phyloP scores from a whole-genome alignment of 2,113 vertebrate genomes.

The Vidua macroura region DNA sequence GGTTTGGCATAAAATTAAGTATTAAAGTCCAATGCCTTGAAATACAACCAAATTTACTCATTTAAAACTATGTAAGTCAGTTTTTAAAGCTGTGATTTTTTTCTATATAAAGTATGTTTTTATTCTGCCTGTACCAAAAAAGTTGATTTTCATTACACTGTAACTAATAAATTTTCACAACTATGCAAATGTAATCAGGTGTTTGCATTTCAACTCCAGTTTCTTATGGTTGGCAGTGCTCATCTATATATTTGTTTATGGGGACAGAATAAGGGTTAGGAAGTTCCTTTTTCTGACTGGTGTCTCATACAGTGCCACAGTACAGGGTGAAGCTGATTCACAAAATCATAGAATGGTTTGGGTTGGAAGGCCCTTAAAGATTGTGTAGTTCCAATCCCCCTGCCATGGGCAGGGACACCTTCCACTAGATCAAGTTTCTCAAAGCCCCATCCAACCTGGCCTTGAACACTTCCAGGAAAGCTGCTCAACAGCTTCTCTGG shows the following conservation, averaged over 20 bases:
- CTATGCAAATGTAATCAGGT: slow-evolving; percentile 37
- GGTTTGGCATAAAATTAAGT: slow-evolving; percentile 44
- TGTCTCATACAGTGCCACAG: neutral
- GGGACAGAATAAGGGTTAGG: neutral
- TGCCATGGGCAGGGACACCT: neutral
- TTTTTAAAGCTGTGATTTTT: slow-evolving; percentile 63
- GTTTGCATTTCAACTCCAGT: neutral
- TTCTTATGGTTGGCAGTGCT: neutral
- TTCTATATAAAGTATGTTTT: slow-evolving; percentile 54
- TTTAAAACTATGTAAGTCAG: slow-evolving; percentile 55
- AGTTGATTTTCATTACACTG: slow-evolving; percentile 45
- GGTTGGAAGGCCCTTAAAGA: neutral
- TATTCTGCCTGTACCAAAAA: slow-evolving; percentile 63
- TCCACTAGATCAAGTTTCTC: neutral
- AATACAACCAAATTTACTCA: slow-evolving; percentile 40
- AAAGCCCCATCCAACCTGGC: neutral
- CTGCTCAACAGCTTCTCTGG: neutral
- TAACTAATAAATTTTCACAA: slow-evolving; percentile 70
- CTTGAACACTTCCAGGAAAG: neutral
- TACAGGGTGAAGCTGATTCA: neutral
- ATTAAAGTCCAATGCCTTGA: slow-evolving; percentile 59
- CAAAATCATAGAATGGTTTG: neutral
- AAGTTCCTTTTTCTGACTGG: neutral
- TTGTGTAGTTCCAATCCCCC: neutral
- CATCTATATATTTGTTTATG: neutral